Evolutionary conservation across 2,888 invertebrate species (phyloP).

Genomic region (Rhingia campestris): DNA sequence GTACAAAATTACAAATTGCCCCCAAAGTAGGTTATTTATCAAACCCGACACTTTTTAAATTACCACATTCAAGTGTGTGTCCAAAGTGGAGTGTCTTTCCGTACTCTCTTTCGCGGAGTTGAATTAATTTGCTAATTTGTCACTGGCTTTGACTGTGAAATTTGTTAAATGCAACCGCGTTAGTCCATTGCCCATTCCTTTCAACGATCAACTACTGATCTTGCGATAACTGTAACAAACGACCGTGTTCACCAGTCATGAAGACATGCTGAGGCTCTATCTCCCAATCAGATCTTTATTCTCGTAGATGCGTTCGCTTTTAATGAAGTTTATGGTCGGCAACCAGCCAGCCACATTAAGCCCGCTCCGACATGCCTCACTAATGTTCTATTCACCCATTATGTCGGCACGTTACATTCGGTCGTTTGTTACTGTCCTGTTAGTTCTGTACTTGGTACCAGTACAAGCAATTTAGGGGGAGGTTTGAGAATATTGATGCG

Average conservation of each 20-base stretch:
- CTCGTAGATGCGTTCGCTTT: conserved; percentile 34
- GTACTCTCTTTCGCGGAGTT: conserved; percentile 24
- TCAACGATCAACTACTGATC: conserved; percentile 52
- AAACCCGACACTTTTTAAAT: conserved; percentile 44
- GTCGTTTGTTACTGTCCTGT: background rate
- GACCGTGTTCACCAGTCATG: conserved; percentile 52
- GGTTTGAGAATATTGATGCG: too few species aligned
- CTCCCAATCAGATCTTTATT: conserved; percentile 54
- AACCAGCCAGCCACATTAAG: background rate
- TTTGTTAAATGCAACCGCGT: conserved; percentile 50
- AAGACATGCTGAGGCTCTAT: conserved; percentile 53
- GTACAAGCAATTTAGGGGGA: too few species aligned
- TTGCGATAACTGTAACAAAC: conserved; percentile 51
- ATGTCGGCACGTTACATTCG: conserved; percentile 12
- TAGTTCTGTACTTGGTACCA: too few species aligned
- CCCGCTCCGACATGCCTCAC: conserved; percentile 50
- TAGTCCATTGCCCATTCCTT: conserved; percentile 15
- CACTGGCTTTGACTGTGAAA: conserved; percentile 60
- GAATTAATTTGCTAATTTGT: conserved; percentile 70
- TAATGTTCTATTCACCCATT: conserved; percentile 31
- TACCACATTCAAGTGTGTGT: conserved; percentile 50
- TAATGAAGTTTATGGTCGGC: conserved; percentile 12
- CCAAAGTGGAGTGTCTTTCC: conserved; percentile 3
- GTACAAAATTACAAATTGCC: background rate
- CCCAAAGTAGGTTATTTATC: conserved; percentile 19